Evolutionary conservation across 2,888 invertebrate species (phyloP).

Genomic region (Griposia aprilina): DNA sequence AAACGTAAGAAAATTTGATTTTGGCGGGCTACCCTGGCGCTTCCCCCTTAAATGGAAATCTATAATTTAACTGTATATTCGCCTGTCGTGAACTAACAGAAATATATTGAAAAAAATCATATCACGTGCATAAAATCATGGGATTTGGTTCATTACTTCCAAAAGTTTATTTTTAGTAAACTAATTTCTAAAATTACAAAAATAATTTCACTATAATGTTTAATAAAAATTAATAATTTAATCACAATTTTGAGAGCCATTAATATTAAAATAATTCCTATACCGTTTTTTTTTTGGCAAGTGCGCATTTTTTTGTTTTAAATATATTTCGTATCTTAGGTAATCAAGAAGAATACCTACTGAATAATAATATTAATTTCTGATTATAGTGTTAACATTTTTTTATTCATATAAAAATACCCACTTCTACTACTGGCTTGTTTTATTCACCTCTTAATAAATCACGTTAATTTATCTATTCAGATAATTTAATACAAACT

Average conservation of each 20-base stretch:
- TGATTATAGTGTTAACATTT: neutral
- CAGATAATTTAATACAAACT: neutral
- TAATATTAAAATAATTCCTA: neutral
- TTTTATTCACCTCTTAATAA: neutral
- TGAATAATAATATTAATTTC: neutral
- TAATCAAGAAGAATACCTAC: neutral
- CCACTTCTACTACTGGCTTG: neutral
- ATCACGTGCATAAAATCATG: conserved; percentile 10
- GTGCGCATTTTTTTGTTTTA: neutral
- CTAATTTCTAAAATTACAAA: neutral
- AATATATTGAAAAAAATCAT: neutral
- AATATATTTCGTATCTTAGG: neutral
- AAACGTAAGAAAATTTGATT: too few species aligned
- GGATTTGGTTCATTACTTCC: conserved; percentile 4
- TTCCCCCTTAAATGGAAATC: neutral
- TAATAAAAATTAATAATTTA: neutral
- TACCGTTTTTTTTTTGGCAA: neutral
- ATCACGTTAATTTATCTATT: too few species aligned
- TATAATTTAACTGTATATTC: neutral
- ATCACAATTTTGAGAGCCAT: conserved; percentile 46
- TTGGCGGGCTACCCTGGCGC: too few species aligned
- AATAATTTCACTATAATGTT: neutral
- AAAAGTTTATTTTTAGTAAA: neutral
- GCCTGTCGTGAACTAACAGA: too few species aligned
- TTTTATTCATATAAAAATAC: conserved; percentile 3